Percentiles rank a stretch among this genome's conserved stretches.
Conservation (phyloP, 2,797 vertebrate species). For the Erethizon dorsatum region DNA sequence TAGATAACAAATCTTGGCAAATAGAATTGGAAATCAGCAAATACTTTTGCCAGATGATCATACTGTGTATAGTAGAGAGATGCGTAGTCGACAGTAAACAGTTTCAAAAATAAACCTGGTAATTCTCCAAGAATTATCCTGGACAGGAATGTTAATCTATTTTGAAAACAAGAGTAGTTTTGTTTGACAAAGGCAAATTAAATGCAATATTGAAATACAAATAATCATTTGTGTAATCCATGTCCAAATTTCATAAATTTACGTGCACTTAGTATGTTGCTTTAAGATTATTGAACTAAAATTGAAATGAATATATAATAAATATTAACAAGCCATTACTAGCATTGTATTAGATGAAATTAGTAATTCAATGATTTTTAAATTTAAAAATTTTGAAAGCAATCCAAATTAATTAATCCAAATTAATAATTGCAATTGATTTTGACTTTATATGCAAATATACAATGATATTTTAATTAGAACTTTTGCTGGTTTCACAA, state of each 20-base stretch:
- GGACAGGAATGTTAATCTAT: background rate
- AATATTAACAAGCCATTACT: background rate
- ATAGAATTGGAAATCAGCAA: background rate
- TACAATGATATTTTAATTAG: constrained; percentile 8
- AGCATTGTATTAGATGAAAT: background rate
- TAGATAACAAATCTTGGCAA: background rate
- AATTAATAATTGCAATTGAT: background rate
- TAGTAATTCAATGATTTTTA: background rate
- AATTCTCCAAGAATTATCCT: background rate
- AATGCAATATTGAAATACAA: background rate
- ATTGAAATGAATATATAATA: constrained; percentile 58
- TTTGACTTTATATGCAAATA: background rate
- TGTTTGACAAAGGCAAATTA: constrained; percentile 25
- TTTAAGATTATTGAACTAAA: constrained; percentile 44
- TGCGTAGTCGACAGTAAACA: background rate
- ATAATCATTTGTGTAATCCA: background rate
- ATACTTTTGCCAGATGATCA: background rate
- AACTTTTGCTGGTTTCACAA: background rate
- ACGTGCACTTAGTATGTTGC: background rate
- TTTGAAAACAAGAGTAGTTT: constrained; percentile 4
- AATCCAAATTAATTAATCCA: background rate
- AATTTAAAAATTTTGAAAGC: constrained; percentile 17
- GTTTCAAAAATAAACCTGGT: background rate
- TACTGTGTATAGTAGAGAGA: background rate
- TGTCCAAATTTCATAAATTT: background rate